Percentiles rank a stretch among this genome's conserved stretches.
These are phyloP conservation scores for Heterocephalus glaber DNA, from an alignment of 2,113 vertebrate genomes.

Conservation along the genomic window DNA sequence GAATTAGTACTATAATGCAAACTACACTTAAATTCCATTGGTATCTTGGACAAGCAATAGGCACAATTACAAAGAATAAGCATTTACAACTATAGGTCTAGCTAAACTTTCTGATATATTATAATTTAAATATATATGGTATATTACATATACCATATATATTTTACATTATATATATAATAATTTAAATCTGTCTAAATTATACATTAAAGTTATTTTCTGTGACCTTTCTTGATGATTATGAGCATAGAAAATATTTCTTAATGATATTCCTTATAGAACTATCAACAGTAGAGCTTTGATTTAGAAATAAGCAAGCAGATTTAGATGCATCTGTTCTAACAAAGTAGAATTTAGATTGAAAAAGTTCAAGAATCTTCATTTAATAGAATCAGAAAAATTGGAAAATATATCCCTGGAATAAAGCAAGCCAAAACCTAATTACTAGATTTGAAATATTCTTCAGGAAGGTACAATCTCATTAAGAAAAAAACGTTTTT, in stretches of 20 bases:
- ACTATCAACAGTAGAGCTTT: background rate
- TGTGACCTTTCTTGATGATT: background rate
- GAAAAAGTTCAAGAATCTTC: slow-evolving; percentile 33
- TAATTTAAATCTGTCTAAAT: background rate
- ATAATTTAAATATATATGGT: background rate
- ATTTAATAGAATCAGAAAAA: slow-evolving; percentile 6
- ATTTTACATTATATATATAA: background rate
- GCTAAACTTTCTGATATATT: background rate
- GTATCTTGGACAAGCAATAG: slow-evolving; percentile 13
- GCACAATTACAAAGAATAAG: background rate
- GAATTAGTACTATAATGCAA: background rate
- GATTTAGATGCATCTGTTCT: background rate
- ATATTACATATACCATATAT: background rate
- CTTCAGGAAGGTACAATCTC: background rate
- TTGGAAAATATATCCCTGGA: slow-evolving; percentile 10
- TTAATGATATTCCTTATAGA: background rate
- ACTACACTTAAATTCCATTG: slow-evolving; percentile 28
- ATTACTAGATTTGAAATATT: slow-evolving; percentile 59
- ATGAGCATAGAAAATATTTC: background rate
- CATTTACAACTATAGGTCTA: slow-evolving; percentile 41
- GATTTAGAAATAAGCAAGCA: slow-evolving; percentile 38
- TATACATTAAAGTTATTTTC: background rate
- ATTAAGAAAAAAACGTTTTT: slow-evolving; percentile 50
- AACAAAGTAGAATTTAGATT: slow-evolving; percentile 28
- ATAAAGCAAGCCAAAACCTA: slow-evolving; percentile 55